phyloP scores from a whole-genome alignment of 1,140 invertebrate species.

The Pogonomyrmex californicus region DNA sequence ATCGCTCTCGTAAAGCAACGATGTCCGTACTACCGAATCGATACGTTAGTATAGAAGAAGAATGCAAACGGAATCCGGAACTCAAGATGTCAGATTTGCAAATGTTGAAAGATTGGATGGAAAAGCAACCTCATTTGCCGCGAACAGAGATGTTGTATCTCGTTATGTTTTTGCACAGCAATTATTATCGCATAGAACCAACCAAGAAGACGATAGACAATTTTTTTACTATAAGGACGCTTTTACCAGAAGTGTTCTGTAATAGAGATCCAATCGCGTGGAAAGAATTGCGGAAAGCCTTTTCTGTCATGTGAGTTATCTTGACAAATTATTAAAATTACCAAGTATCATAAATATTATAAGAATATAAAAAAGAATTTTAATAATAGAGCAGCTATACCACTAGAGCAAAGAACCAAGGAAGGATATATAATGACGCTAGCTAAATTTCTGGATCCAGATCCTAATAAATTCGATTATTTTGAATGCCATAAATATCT shows the following conservation, averaged over 20 bases:
- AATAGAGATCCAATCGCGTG: conserved; percentile 87
- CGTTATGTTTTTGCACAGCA: conserved; percentile 89
- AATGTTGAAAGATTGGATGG: conserved; percentile 88
- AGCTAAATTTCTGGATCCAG: conserved; percentile 86
- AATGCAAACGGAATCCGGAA: conserved; percentile 87
- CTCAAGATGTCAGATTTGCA: conserved; percentile 87
- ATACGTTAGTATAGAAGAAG: conserved; percentile 82
- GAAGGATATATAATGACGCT: conserved; percentile 88
- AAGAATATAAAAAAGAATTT: conserved; percentile 1
- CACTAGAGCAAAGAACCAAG: conserved; percentile 83
- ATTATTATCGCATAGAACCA: conserved; percentile 88
- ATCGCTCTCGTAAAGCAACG: conserved; percentile 11
- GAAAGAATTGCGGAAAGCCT: conserved; percentile 83
- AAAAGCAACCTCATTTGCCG: conserved; percentile 89
- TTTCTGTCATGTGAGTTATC: conserved; percentile 87
- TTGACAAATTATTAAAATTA: conserved; percentile 16
- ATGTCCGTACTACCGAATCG: neutral
- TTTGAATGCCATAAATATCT: conserved; percentile 85
- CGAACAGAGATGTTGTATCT: conserved; percentile 88
- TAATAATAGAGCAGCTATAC: conserved; percentile 58
- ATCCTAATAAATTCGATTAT: conserved; percentile 88
- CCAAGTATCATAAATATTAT: neutral
- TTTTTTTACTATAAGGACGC: conserved; percentile 89
- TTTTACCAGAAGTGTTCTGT: conserved; percentile 88
- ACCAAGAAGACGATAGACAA: conserved; percentile 90